Conservation (phyloP, 2,113 vertebrate genomes). For the Tragelaphus buxtoni region DNA sequence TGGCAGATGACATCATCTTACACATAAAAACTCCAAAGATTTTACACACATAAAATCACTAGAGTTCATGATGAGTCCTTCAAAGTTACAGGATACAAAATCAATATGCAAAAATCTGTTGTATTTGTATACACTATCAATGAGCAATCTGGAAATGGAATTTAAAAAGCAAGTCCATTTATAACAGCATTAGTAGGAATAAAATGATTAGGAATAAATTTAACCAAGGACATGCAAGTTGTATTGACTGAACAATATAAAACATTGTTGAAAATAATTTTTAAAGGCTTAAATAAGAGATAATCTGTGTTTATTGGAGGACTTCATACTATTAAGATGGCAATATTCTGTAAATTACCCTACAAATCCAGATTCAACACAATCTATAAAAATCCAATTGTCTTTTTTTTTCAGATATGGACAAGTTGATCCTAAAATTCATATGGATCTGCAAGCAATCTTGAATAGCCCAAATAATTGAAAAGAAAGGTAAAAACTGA, state of each 20-base stretch:
- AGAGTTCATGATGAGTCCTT: not conserved
- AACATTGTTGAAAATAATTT: not conserved
- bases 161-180: not conserved
- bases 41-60: not conserved
- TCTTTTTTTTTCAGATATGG: not conserved
- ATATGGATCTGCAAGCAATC: not conserved
- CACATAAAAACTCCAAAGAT: not conserved
- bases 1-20: not conserved
- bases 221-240: not conserved
- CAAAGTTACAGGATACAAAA: not conserved
- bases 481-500: not conserved
- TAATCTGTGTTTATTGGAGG: not conserved
- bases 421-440: not conserved
- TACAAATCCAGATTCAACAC: not conserved
- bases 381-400: not conserved
- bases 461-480: not conserved
- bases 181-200: not conserved
- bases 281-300: not conserved
- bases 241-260: not conserved
- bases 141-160: not conserved
- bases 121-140: not conserved
- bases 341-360: not conserved
- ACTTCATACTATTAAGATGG: not conserved
- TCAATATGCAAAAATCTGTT: not conserved
- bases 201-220: not conserved